Evolutionary conservation across 2,113 vertebrate species (phyloP).

Genomic region (Ceyx margarethae): DNA sequence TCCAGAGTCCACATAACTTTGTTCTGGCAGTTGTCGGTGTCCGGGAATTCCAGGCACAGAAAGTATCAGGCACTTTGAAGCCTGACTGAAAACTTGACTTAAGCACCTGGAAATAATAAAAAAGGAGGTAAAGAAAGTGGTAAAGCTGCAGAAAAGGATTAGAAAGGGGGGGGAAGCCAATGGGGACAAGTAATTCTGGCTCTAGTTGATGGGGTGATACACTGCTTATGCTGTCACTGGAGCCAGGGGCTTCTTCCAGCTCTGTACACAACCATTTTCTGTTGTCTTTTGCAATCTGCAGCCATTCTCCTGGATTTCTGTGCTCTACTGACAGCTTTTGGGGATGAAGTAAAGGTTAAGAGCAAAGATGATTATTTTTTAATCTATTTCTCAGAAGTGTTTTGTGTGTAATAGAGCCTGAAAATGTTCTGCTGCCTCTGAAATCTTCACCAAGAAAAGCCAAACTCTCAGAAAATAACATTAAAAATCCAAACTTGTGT

Average conservation of each 20-base stretch:
- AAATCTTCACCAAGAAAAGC: not conserved
- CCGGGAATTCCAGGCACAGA: not conserved
- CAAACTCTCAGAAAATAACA: not conserved
- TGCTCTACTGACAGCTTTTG: not conserved
- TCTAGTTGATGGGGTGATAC: not conserved
- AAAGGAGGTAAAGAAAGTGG: not conserved
- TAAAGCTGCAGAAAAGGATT: slow-evolving; percentile 44
- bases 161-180: not conserved
- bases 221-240: not conserved
- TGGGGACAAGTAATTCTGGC: not conserved
- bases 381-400: not conserved
- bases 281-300: not conserved
- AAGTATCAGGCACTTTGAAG: not conserved
- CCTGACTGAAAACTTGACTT: slow-evolving; percentile 35
- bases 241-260: not conserved
- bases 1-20: not conserved
- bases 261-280: not conserved
- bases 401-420: not conserved
- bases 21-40: not conserved
- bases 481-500: not conserved
- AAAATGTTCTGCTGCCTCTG: not conserved
- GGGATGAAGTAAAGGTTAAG: not conserved
- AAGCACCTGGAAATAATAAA: slow-evolving; percentile 35
- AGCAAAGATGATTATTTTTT: not conserved
- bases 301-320: not conserved